Percentiles rank a stretch among this genome's conserved stretches.
Evolutionary conservation across 2,888 invertebrate genomes (phyloP).

Genomic region (Orchestes rusci): DNA sequence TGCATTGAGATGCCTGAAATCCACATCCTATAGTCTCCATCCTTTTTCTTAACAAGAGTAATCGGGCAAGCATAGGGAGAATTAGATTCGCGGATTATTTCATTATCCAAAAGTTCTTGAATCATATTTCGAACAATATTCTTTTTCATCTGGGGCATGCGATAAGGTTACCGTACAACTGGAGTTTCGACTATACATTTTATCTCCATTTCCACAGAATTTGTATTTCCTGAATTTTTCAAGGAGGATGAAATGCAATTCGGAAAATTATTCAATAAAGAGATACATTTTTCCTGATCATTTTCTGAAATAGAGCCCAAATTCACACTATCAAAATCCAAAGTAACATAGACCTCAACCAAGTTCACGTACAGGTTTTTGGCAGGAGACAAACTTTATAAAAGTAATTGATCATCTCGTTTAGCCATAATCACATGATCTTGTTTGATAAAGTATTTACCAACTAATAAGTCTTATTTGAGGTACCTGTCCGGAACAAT

Average conservation of each 20-base stretch:
- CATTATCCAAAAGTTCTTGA: not conserved
- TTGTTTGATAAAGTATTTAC: not conserved
- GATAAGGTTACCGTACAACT: not conserved
- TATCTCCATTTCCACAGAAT: conserved; percentile 1
- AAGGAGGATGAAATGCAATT: not conserved
- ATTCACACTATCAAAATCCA: not conserved
- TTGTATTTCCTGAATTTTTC: not conserved
- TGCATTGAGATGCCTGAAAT: not conserved
- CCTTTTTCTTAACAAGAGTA: not conserved
- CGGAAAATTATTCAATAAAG: not conserved
- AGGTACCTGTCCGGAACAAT: too few relatives aligned
- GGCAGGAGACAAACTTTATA: not conserved
- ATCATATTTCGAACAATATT: not conserved
- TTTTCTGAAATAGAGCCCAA: too few relatives aligned
- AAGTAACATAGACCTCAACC: not conserved
- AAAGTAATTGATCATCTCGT: not conserved
- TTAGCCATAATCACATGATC: not conserved
- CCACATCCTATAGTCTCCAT: not conserved
- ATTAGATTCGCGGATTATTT: conserved; percentile 1
- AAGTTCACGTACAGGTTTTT: not conserved
- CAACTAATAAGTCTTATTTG: too few relatives aligned
- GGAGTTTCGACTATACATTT: not conserved
- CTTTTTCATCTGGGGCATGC: not conserved
- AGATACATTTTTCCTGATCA: not conserved
- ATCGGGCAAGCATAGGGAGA: not conserved